Evolutionary conservation across 92 coral and sea anemone genomes (phyloP).

Genomic region (Epizoanthus ramosus): DNA sequence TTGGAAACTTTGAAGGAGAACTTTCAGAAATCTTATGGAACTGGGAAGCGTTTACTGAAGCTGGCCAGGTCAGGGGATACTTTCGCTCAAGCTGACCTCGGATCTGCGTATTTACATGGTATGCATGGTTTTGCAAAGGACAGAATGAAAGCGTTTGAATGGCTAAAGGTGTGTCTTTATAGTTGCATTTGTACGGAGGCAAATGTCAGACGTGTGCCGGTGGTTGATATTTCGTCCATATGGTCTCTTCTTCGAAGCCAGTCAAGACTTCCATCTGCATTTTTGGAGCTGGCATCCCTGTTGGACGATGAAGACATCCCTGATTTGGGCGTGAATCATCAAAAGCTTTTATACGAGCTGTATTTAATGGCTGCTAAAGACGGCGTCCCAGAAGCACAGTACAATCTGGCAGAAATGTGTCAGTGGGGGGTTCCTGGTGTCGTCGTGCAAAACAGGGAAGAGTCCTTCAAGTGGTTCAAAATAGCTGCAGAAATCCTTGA

Average conservation of each 20-base stretch:
- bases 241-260: not conserved
- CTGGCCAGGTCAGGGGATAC: not conserved
- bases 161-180: not conserved
- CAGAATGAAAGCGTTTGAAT: not conserved
- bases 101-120: constrained; percentile 15
- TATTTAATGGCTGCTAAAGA: not conserved
- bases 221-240: no score
- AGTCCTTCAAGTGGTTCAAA: constrained; percentile 32
- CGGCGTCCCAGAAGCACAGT: constrained; percentile 23
- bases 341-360: not conserved
- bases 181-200: not conserved
- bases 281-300: not conserved
- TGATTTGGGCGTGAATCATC: not conserved
- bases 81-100: not conserved
- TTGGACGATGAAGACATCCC: not conserved
- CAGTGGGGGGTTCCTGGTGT: constrained; percentile 19
- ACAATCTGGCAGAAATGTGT: constrained; percentile 20
- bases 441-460: not conserved
- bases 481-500: constrained; percentile 14
- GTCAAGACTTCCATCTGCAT: not conserved
- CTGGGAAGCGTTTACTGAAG: not conserved
- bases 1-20: constrained; percentile 9
- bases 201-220: not conserved
- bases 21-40: constrained; percentile 2
- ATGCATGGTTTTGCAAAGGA: constrained; percentile 13